Evolutionary conservation across 2,113 vertebrate species (phyloP).

Genomic region (Barbus barbus): DNA sequence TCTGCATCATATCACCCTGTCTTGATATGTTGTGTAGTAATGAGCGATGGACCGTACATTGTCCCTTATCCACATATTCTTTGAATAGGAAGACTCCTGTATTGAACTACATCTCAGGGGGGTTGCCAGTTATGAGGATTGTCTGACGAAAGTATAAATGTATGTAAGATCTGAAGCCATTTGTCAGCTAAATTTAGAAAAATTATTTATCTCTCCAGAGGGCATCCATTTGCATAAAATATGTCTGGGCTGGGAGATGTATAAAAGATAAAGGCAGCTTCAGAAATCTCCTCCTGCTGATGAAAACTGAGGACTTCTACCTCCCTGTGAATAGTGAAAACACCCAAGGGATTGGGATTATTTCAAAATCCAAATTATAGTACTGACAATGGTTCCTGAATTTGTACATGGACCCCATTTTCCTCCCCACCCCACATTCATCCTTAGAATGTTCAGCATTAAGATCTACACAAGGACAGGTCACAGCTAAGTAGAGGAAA

Average conservation of each 20-base stretch:
- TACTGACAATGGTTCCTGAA: neutral
- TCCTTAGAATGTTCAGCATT: neutral
- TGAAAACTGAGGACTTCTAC: neutral
- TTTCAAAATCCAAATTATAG: conserved; percentile 13
- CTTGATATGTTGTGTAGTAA: neutral
- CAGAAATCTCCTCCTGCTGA: neutral
- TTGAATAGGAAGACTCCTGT: neutral
- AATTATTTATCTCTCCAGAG: neutral
- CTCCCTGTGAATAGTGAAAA: neutral
- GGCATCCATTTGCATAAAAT: neutral
- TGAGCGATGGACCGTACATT: neutral
- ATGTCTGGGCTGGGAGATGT: neutral
- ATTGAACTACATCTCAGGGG: neutral
- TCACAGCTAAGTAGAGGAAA: neutral
- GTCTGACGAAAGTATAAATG: neutral
- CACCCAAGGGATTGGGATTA: neutral
- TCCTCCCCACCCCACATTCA: neutral
- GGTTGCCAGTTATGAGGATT: neutral
- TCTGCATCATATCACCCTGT: neutral
- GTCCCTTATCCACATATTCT: neutral
- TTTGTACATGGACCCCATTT: conserved; percentile 15
- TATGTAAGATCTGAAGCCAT: neutral
- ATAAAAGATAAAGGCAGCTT: neutral
- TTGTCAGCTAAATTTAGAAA: neutral
- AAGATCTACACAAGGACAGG: neutral